These are phyloP conservation scores for Lineus longissimus DNA, from an alignment of 1,140 invertebrate genomes.

Conservation along the genomic window DNA sequence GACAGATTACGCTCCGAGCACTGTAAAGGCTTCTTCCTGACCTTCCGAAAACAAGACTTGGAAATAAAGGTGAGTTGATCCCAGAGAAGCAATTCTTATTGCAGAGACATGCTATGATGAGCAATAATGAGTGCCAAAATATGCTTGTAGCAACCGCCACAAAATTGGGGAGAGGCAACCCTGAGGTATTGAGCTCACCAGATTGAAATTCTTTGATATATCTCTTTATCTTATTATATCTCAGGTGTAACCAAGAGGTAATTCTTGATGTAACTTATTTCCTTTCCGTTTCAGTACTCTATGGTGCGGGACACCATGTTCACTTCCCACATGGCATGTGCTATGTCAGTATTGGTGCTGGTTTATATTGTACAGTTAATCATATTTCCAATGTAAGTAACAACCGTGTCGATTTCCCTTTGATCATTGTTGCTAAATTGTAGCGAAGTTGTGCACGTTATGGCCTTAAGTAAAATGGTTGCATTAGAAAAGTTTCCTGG, in stretches of 20 bases:
- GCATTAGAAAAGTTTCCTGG: too few relatives aligned
- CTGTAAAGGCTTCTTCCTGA: conserved; percentile 77
- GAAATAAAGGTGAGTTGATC: conserved; percentile 68
- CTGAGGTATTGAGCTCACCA: too few relatives aligned
- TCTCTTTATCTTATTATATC: background rate
- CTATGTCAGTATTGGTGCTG: conserved; percentile 79
- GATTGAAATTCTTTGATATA: background rate
- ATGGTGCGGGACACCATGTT: conserved; percentile 81
- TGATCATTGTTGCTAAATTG: too few relatives aligned
- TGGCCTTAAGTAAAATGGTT: too few relatives aligned
- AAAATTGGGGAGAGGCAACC: too few relatives aligned
- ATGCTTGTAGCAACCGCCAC: too few relatives aligned
- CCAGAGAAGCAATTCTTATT: background rate
- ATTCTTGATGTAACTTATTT: background rate
- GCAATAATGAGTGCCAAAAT: background rate
- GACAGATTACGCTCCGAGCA: conserved; percentile 81
- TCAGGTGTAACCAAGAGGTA: background rate
- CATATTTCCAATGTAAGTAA: conserved; percentile 67
- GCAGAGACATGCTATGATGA: background rate
- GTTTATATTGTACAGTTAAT: conserved; percentile 74
- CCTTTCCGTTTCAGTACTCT: conserved; percentile 66
- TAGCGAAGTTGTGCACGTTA: too few relatives aligned
- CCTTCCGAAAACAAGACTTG: conserved; percentile 73
- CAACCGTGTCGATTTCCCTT: too few relatives aligned
- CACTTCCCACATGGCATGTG: conserved; percentile 76